Evolutionary conservation across 2,888 invertebrate species (phyloP).

Genomic region (Tenthredo scrophulariae): DNA sequence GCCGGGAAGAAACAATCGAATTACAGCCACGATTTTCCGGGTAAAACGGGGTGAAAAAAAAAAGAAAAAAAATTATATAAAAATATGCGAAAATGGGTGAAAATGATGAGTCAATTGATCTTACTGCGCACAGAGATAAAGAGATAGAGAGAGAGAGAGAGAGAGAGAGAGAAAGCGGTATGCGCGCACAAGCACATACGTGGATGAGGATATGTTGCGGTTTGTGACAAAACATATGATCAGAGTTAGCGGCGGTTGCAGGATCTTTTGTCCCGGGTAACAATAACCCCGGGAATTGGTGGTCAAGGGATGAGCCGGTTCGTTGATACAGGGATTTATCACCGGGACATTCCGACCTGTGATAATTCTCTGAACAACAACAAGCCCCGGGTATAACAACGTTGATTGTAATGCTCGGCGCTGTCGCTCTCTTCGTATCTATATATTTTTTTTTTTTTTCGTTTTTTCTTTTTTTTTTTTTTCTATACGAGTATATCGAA

Average conservation of each 20-base stretch:
- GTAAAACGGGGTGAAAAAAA: not conserved
- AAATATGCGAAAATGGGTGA: not conserved
- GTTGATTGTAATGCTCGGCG: slow-evolving; percentile 33
- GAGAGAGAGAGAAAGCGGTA: not conserved
- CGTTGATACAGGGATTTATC: slow-evolving; percentile 75
- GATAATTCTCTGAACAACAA: slow-evolving; percentile 70
- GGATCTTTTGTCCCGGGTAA: slow-evolving; percentile 75
- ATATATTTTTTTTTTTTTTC: too few species aligned
- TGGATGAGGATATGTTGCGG: slow-evolving; percentile 13
- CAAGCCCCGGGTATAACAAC: slow-evolving; percentile 31
- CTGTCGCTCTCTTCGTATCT: not conserved
- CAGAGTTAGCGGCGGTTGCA: slow-evolving; percentile 71
- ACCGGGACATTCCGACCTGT: slow-evolving; percentile 73
- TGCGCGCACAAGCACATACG: not conserved
- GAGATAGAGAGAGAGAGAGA: too few species aligned
- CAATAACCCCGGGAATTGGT: slow-evolving; percentile 75
- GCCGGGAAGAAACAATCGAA: not conserved
- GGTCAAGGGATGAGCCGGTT: slow-evolving; percentile 61
- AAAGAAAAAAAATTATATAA: not conserved
- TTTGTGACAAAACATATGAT: slow-evolving; percentile 58
- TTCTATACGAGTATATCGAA: not conserved
- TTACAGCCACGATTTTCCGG: not conserved
- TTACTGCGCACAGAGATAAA: too few species aligned
- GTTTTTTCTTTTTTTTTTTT: too few species aligned
- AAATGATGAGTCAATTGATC: slow-evolving; percentile 18